A percentile compares a stretch with the other conserved stretches of the same genome.
These are phyloP conservation scores for Notechis scutatus DNA, from an alignment of 2,113 vertebrate genomes.

Conservation along the genomic window DNA sequence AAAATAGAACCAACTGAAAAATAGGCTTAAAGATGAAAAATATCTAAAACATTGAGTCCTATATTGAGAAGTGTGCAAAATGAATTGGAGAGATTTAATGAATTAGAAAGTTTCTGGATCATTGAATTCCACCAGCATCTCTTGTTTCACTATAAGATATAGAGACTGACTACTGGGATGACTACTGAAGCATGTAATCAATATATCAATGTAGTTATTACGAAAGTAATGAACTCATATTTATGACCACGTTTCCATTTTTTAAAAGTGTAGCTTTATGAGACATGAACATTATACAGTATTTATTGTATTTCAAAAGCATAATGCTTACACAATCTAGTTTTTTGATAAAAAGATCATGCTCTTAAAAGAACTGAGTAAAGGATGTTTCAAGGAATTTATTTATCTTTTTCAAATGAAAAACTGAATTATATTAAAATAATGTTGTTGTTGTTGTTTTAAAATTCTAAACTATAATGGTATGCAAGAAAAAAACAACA, in stretches of 20 bases:
- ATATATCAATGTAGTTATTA: neutral
- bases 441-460: neutral
- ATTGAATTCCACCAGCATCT: neutral
- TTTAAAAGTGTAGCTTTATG: neutral
- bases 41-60: neutral
- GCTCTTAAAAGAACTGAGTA: neutral
- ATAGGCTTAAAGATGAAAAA: neutral
- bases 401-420: neutral
- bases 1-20: neutral
- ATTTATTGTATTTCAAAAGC: neutral
- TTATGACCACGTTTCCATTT: neutral
- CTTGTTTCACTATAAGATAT: neutral
- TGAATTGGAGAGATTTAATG: neutral
- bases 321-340: neutral
- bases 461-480: neutral
- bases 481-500: neutral
- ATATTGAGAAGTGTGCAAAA: neutral
- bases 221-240: neutral
- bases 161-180: neutral
- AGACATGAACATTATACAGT: neutral
- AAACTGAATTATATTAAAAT: neutral
- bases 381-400: neutral
- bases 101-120: neutral
- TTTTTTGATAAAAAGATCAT: neutral
- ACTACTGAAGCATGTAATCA: neutral